phyloP scores from a whole-genome alignment of 1,140 invertebrate species.

The Coenobita brevimanus region DNA sequence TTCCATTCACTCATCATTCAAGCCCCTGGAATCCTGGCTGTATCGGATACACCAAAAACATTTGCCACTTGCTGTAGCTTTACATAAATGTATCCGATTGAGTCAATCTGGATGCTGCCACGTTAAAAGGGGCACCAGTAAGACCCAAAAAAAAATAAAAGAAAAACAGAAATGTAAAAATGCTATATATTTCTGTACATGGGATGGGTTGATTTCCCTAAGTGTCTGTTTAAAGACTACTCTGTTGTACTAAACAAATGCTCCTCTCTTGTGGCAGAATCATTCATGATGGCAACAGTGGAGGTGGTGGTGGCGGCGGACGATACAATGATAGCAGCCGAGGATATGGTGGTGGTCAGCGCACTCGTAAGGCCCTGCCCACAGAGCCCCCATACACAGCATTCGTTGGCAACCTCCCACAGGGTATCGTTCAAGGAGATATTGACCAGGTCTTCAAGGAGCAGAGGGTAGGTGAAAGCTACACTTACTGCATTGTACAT shows the following conservation, averaged over 20 bases:
- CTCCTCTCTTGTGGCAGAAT: neutral
- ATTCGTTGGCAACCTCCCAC: constrained; percentile 93
- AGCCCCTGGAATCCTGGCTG: too few species aligned
- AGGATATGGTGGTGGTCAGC: constrained; percentile 28
- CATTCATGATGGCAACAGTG: neutral
- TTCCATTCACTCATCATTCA: too few species aligned
- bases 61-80: too few species aligned
- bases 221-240: too few species aligned
- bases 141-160: too few species aligned
- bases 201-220: too few species aligned
- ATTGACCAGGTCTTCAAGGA: constrained; percentile 90
- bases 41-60: too few species aligned
- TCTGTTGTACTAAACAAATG: neutral
- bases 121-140: too few species aligned
- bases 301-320: constrained; percentile 40
- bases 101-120: too few species aligned
- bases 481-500: neutral
- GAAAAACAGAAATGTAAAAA: too few species aligned
- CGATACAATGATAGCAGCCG: constrained; percentile 51
- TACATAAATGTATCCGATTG: too few species aligned
- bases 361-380: constrained; percentile 81
- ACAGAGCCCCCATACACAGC: constrained; percentile 92
- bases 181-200: too few species aligned
- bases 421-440: constrained; percentile 92
- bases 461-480: constrained; percentile 76